These are phyloP conservation scores for Calephelis nemesis DNA, from an alignment of 1,140 invertebrate genomes.

Conservation along the genomic window DNA sequence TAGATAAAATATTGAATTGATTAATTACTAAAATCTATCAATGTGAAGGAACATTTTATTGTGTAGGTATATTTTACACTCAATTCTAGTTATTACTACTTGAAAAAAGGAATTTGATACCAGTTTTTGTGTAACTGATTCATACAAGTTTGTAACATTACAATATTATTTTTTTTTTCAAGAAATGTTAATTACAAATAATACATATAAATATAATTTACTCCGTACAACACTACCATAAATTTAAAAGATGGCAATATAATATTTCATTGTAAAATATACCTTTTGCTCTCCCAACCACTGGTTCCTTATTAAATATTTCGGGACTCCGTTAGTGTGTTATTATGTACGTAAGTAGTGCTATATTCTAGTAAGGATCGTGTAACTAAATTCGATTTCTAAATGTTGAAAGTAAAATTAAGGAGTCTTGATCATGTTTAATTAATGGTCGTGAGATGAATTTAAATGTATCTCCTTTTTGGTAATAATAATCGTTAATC, in stretches of 20 bases:
- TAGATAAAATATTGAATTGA: constrained; percentile 16
- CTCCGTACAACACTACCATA: too few relatives aligned
- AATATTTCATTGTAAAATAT: constrained; percentile 15
- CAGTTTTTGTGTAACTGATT: too few relatives aligned
- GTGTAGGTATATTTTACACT: constrained; percentile 15
- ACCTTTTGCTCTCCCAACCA: not conserved
- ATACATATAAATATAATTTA: too few relatives aligned
- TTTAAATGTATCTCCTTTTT: constrained; percentile 9
- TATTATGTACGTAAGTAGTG: constrained; percentile 17
- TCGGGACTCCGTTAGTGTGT: constrained; percentile 13
- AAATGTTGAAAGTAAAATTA: constrained; percentile 14
- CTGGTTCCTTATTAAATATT: constrained; percentile 15
- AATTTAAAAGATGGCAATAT: not conserved
- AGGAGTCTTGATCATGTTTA: constrained; percentile 15
- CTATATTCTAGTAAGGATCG: constrained; percentile 10
- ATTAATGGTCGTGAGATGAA: not conserved
- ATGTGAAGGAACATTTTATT: constrained; percentile 10
- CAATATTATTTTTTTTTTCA: not conserved
- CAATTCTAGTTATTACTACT: too few relatives aligned
- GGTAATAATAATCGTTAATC: constrained; percentile 26
- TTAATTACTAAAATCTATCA: constrained; percentile 8
- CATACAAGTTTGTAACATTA: not conserved
- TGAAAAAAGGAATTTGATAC: too few relatives aligned
- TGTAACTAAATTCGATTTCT: constrained; percentile 15
- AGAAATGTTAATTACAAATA: not conserved